Conservation (phyloP, 1,140 invertebrate species). For the Bombyx mori region DNA sequence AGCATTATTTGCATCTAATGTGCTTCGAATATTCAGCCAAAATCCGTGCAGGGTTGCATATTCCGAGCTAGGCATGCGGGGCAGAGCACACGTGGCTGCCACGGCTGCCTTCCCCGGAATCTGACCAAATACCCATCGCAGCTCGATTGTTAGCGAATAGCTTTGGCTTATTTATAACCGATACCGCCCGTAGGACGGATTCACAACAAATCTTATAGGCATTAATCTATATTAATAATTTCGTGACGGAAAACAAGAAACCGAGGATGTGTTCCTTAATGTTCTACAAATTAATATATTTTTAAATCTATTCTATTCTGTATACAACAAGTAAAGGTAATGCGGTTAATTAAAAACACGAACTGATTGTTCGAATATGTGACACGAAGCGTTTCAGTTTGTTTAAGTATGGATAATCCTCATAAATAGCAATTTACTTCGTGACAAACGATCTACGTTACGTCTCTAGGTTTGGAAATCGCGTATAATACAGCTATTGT, state of each 20-base stretch:
- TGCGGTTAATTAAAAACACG: too few relatives aligned
- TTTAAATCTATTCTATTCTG: too few relatives aligned
- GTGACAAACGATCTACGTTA: conserved; percentile 56
- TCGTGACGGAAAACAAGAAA: too few relatives aligned
- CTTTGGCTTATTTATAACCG: conserved; percentile 60
- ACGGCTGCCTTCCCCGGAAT: conserved; percentile 57
- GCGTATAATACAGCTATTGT: conserved; percentile 58
- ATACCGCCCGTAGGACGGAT: conserved; percentile 13
- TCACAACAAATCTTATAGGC: too few relatives aligned
- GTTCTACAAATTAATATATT: too few relatives aligned
- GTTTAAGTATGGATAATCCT: conserved; percentile 53
- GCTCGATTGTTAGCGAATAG: conserved; percentile 62
- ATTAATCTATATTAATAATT: too few relatives aligned
- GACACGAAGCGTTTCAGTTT: conserved; percentile 23
- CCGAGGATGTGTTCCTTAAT: too few relatives aligned
- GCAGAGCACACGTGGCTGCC: conserved; percentile 62
- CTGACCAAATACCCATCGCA: conserved; percentile 65
- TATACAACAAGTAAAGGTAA: too few relatives aligned
- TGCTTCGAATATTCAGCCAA: conserved; percentile 61
- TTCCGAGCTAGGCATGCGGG: conserved; percentile 57
- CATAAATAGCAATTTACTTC: conserved; percentile 63
- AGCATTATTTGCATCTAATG: conserved; percentile 46
- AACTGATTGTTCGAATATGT: not conserved
- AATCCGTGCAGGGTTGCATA: conserved; percentile 54
- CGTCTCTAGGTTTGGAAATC: conserved; percentile 59